Evolutionary conservation across 2,888 invertebrate species (phyloP).

Genomic region (Pedicia rivosa): DNA sequence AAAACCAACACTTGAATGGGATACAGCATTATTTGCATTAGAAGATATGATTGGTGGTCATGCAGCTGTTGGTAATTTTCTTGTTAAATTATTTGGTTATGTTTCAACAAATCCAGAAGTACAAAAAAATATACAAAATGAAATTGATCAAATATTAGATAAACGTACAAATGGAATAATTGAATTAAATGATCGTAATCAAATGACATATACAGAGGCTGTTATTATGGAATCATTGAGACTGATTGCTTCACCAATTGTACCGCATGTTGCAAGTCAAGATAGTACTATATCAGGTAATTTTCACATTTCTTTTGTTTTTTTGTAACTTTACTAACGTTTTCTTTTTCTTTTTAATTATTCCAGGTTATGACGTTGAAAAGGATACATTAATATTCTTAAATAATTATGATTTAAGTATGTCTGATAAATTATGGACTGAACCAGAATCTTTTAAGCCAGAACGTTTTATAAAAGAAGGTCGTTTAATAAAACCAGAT

Average conservation of each 20-base stretch:
- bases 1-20: conserved; percentile 32
- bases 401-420: conserved; percentile 50
- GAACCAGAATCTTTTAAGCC: conserved; percentile 42
- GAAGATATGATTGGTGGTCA: conserved; percentile 45
- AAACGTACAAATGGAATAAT: conserved; percentile 8
- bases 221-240: conserved; percentile 44
- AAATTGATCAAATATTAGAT: conserved; percentile 25
- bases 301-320: conserved; percentile 10
- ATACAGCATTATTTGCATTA: conserved; percentile 25
- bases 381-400: conserved; percentile 47
- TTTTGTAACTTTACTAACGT: not conserved
- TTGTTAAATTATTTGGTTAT: conserved; percentile 40
- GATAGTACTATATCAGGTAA: conserved; percentile 44
- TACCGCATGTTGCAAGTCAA: conserved; percentile 47
- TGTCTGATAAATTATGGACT: conserved; percentile 42
- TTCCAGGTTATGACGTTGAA: conserved; percentile 39
- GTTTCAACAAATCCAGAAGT: conserved; percentile 36
- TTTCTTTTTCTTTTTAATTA: conserved; percentile 13
- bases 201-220: conserved; percentile 43
- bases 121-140: conserved; percentile 36
- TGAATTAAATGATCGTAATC: conserved; percentile 26
- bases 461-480: conserved; percentile 40
- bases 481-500: conserved; percentile 40
- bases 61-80: conserved; percentile 44
- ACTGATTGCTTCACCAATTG: conserved; percentile 46